Conservation (phyloP, 2,888 invertebrate species). For the Exephanes ischioxanthus region DNA sequence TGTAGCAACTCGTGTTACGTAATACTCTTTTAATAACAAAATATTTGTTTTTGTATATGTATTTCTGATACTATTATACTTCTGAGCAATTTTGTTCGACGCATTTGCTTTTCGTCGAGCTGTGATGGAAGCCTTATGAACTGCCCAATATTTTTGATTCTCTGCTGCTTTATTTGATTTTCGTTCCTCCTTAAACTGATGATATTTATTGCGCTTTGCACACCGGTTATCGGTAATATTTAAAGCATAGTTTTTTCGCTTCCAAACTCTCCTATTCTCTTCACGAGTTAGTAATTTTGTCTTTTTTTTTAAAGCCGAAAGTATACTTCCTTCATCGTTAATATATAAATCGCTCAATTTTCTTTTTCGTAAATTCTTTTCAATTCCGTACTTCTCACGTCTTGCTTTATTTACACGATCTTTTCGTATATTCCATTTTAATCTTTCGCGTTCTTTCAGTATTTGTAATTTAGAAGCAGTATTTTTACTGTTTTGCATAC, state of each 20-base stretch:
- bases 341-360: no score
- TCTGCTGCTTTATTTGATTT: neutral
- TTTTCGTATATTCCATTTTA: neutral
- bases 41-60: neutral
- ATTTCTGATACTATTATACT: neutral
- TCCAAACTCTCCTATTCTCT: neutral
- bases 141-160: conserved; percentile 15
- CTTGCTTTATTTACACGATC: neutral
- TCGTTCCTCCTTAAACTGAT: neutral
- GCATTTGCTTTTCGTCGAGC: neutral
- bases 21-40: conserved; percentile 4
- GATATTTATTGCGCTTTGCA: neutral
- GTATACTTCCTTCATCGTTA: no score
- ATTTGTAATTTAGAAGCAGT: neutral
- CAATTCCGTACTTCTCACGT: neutral
- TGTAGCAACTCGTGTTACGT: neutral
- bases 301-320: neutral
- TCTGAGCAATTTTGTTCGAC: conserved; percentile 6
- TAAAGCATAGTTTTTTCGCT: neutral
- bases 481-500: neutral
- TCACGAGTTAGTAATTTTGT: neutral
- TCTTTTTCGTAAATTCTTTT: neutral
- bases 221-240: neutral
- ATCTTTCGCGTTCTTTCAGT: neutral
- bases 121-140: neutral